Base-by-base conservation (phyloP, 1,140 invertebrate species). In the Armadillidium nasatum region DNA sequence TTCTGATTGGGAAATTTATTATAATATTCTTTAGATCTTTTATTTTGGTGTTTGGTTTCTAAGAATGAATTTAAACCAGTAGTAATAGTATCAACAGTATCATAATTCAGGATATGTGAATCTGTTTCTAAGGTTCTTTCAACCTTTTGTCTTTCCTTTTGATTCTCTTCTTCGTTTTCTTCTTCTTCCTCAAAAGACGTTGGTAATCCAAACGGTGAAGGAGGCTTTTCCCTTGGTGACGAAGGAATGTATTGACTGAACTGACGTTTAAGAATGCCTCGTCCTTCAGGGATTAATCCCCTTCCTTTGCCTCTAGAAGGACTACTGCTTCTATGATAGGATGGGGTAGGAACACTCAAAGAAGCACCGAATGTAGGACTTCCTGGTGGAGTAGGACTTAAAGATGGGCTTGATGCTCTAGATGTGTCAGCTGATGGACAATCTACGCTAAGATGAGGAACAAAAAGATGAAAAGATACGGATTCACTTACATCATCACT, bases 391-490 rank as follows among this genome's bases (percentile, higher is more conserved):
- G 75, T 54, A 21, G 79, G 77, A 44, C 60, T 68, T n/a, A 75
- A 11, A 23, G 73, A 75, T 33, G 73, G 73, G 33, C 73, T 75
- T 4, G 73, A 75, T 13, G 73, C 73, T 15, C 73, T 75, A 21
- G 76, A 78, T 21, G 77, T 78, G 22, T 80, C 77, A 45, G 50
- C 60, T 44, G 76, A 78, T 6, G 79, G 79, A 60, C 74, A 70
- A 44, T 80, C 79, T 72, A 80, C 68, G 22, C 79, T 80, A 0
- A 80, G 60, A 45, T 78, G 76, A 22, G 79, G 79, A 22, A 80
- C 79, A 74, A 80, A 78, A 44, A 80, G 66, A 68, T 80, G 79
- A 74, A 80, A 80, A 22, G 79, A 80, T 54, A 80, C 79, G 13
- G 79, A 80, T 44, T 80, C 79, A 44, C 76, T 78, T 4, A 76